A percentile compares a stretch with the other conserved stretches of the same genome.
Evolutionary conservation across 2,113 vertebrate species (phyloP).

Genomic region (Phaethon lepturus): DNA sequence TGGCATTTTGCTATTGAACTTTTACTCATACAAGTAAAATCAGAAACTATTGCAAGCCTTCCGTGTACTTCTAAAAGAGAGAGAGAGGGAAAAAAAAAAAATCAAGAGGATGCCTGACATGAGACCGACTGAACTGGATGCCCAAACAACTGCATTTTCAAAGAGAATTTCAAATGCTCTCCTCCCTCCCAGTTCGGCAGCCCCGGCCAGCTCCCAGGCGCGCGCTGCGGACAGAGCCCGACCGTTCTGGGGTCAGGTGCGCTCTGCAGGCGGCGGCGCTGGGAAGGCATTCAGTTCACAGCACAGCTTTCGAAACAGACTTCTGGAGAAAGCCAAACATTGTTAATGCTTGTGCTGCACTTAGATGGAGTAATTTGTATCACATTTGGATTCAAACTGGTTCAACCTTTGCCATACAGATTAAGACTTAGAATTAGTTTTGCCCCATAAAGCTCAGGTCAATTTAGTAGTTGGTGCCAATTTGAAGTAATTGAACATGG

Average conservation of each 20-base stretch:
- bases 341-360: not conserved
- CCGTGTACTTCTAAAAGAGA: not conserved
- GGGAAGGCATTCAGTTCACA: not conserved
- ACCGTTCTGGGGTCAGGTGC: not conserved
- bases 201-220: not conserved
- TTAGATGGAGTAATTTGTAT: not conserved
- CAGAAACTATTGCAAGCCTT: not conserved
- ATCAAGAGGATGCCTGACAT: not conserved
- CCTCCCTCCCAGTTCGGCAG: not conserved
- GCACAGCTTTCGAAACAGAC: not conserved
- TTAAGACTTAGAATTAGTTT: not conserved
- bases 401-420: not conserved
- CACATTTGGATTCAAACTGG: not conserved
- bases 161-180: not conserved
- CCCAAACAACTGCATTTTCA: not conserved
- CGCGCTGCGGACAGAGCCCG: fast-evolving
- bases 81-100: too few relatives aligned
- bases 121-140: not conserved
- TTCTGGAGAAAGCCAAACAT: not conserved
- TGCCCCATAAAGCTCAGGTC: not conserved
- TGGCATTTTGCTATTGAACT: not conserved
- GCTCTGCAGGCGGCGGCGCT: not conserved
- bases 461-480: not conserved
- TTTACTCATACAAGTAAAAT: not conserved
- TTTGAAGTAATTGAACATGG: not conserved